Conservation (phyloP, 2,797 vertebrate genomes). For the Silurus lanzhouensis region DNA sequence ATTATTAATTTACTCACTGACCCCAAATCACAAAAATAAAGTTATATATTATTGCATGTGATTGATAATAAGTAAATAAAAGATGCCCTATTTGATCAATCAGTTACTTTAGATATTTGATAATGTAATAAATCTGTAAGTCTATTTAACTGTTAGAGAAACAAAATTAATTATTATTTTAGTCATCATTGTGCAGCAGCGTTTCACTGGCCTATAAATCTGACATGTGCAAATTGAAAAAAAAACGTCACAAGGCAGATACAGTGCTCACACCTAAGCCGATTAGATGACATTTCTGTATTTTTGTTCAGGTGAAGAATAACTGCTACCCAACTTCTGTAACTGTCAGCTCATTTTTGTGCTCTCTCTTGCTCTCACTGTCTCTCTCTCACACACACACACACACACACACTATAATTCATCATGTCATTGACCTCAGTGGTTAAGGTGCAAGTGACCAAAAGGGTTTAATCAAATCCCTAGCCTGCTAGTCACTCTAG, state of each 20-base stretch:
- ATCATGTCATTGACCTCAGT: neutral
- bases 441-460: neutral
- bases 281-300: constrained; percentile 27
- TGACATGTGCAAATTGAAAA: constrained; percentile 9
- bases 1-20: neutral
- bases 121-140: neutral
- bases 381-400: neutral
- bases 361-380: neutral
- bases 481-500: neutral
- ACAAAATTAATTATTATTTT: neutral
- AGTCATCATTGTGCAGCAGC: neutral
- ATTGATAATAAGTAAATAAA: neutral
- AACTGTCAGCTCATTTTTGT: constrained; percentile 45
- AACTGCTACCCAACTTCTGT: constrained; percentile 35
- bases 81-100: neutral
- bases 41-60: neutral
- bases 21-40: neutral
- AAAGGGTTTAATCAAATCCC: neutral
- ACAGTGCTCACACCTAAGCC: constrained; percentile 12
- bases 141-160: neutral
- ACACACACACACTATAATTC: neutral
- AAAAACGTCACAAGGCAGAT: constrained; percentile 9
- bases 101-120: neutral
- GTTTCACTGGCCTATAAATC: neutral
- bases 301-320: constrained; percentile 42